phyloP scores from a whole-genome alignment of 2,797 vertebrate species.

The Hoplostethus mediterraneus region DNA sequence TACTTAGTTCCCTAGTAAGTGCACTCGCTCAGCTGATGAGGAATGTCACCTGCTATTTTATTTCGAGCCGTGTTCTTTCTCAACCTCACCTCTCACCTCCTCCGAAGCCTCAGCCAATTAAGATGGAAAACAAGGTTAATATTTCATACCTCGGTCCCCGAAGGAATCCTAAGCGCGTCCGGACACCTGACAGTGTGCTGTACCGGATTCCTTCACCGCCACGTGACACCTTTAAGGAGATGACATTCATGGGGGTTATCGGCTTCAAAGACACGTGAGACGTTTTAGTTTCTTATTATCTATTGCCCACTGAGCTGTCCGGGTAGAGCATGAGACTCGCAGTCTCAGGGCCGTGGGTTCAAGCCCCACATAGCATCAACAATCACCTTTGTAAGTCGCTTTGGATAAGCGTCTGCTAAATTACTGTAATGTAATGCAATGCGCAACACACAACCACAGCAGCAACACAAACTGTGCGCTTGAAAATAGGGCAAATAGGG shows the following conservation, averaged over 20 bases:
- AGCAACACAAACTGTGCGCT: too few species aligned
- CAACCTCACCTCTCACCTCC: conserved; percentile 70
- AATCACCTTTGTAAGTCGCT: too few species aligned
- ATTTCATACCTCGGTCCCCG: conserved; percentile 71
- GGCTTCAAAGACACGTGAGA: conserved; percentile 14
- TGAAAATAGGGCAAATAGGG: too few species aligned
- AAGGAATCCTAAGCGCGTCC: conserved; percentile 71
- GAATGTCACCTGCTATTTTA: conserved; percentile 52
- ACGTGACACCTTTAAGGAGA: conserved; percentile 28
- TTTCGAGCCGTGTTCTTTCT: conserved; percentile 53
- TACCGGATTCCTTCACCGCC: conserved; percentile 11
- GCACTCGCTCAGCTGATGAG: conserved; percentile 40
- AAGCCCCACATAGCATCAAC: too few species aligned
- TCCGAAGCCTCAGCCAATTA: conserved; percentile 74
- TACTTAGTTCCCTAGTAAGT: conserved; percentile 6
- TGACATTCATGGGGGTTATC: conserved; percentile 41
- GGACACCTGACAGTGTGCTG: conserved; percentile 6
- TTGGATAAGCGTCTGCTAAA: too few species aligned
- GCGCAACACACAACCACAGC: too few species aligned
- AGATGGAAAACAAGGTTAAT: conserved; percentile 78
- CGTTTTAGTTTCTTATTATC: conserved; percentile 7
- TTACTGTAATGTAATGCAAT: too few species aligned
- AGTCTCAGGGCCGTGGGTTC: too few species aligned
- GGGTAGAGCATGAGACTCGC: too few species aligned
- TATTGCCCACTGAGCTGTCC: too few species aligned